Conservation (phyloP, 2,113 vertebrate species). For the Aix galericulata region DNA sequence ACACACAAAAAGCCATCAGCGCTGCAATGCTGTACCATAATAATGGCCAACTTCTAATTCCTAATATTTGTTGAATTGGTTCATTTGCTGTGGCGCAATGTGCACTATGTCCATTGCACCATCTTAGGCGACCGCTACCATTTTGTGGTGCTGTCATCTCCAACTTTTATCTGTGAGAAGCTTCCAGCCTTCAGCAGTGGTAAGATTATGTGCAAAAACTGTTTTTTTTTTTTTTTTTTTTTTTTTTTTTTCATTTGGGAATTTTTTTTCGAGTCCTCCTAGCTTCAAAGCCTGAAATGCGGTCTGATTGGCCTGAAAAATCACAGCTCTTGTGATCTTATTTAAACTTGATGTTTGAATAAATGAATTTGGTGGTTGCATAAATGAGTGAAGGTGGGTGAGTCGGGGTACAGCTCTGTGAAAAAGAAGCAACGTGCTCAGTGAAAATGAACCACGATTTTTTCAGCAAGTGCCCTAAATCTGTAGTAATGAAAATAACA, state of each 20-base stretch:
- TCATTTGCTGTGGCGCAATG: not conserved
- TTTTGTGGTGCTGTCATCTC: not conserved
- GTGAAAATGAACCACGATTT: not conserved
- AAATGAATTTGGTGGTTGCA: not conserved
- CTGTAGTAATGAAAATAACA: not conserved
- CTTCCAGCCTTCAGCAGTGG: not conserved
- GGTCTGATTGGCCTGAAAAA: not conserved
- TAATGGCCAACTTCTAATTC: not conserved
- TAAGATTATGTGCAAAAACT: not conserved
- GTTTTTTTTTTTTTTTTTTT: not conserved
- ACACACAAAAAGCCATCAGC: too few species aligned
- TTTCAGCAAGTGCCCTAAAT: not conserved
- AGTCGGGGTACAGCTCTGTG: not conserved
- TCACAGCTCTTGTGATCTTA: not conserved
- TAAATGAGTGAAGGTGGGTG: not conserved
- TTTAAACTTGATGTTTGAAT: not conserved
- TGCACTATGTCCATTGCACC: accelerated
- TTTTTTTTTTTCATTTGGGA: not conserved
- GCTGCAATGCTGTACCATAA: not conserved
- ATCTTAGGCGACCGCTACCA: not conserved
- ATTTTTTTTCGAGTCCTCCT: not conserved
- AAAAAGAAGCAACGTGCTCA: not conserved
- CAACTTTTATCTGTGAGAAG: not conserved
- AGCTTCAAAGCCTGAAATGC: not conserved
- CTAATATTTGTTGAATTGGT: not conserved